A percentile compares a stretch with the other conserved stretches of the same genome.
These are phyloP conservation scores for Delichon dasypus DNA, from an alignment of 2,797 vertebrate genomes.

Conservation along the genomic window DNA sequence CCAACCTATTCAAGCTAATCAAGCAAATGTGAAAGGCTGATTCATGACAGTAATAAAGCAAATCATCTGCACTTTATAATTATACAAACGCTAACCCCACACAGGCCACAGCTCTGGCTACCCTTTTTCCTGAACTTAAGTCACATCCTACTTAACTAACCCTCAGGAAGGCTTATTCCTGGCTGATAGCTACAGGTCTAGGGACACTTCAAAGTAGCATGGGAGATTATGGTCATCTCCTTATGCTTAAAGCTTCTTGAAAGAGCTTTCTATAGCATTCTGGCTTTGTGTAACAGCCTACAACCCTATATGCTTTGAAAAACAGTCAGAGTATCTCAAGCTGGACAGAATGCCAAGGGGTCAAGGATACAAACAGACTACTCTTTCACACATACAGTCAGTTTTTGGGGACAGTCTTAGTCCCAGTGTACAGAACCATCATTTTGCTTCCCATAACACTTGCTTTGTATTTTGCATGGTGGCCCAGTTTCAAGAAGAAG, in stretches of 20 bases:
- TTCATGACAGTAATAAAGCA: conserved; percentile 15
- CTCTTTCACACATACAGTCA: background rate
- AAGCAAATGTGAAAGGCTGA: conserved; percentile 11
- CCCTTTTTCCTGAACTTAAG: background rate
- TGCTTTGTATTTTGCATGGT: background rate
- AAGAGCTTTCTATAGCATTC: background rate
- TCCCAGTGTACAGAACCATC: background rate
- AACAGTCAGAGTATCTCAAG: background rate
- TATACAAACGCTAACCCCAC: background rate
- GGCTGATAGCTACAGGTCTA: background rate
- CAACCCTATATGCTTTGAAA: background rate
- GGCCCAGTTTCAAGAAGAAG: background rate
- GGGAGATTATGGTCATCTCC: background rate
- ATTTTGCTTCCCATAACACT: background rate
- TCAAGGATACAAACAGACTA: background rate
- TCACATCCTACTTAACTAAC: background rate
- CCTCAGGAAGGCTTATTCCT: background rate
- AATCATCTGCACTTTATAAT: conserved; percentile 1
- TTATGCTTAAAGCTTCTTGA: conserved; percentile 20
- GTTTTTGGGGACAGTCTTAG: background rate
- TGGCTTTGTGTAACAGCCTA: background rate
- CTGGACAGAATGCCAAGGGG: background rate
- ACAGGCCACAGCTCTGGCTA: background rate
- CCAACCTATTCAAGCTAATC: background rate
- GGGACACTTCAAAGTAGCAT: background rate